These are phyloP conservation scores for Calliphora vomitoria DNA, from an alignment of 2,888 invertebrate species.

Conservation along the genomic window DNA sequence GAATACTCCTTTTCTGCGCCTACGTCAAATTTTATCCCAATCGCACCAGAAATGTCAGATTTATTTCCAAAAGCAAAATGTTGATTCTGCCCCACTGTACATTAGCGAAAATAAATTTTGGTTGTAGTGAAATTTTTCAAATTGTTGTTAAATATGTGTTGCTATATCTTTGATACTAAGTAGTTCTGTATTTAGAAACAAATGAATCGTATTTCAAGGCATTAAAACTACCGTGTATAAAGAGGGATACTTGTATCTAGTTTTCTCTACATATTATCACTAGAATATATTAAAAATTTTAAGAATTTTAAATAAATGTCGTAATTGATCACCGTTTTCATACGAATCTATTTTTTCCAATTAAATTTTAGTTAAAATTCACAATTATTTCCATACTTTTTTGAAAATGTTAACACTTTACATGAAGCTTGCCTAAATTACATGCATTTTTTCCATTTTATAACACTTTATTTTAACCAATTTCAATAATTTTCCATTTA, in stretches of 20 bases:
- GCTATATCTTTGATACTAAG: too few relatives aligned
- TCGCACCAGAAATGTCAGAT: too few relatives aligned
- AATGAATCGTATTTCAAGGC: too few relatives aligned
- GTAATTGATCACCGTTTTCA: neutral
- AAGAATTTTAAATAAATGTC: neutral
- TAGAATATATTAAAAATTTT: neutral
- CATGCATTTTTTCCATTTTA: neutral
- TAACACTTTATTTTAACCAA: neutral
- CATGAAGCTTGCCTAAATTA: neutral
- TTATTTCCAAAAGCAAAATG: too few relatives aligned
- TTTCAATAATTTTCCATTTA: neutral
- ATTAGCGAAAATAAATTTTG: too few relatives aligned
- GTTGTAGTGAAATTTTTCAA: too few relatives aligned
- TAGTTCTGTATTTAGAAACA: too few relatives aligned
- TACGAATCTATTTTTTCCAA: too few relatives aligned
- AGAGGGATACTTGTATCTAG: slow-evolving; percentile 37
- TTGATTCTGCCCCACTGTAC: too few relatives aligned
- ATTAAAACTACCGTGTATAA: neutral
- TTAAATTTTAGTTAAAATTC: neutral
- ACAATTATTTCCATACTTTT: neutral
- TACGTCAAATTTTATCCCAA: too few relatives aligned
- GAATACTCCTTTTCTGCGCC: too few relatives aligned
- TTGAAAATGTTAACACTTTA: neutral
- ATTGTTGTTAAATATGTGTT: too few relatives aligned
- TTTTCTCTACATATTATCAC: neutral